Evolutionary conservation across 2,113 vertebrate genomes (phyloP), one percentile per base, ranked within the genome.

Genomic region (Tachycineta bicolor): DNA sequence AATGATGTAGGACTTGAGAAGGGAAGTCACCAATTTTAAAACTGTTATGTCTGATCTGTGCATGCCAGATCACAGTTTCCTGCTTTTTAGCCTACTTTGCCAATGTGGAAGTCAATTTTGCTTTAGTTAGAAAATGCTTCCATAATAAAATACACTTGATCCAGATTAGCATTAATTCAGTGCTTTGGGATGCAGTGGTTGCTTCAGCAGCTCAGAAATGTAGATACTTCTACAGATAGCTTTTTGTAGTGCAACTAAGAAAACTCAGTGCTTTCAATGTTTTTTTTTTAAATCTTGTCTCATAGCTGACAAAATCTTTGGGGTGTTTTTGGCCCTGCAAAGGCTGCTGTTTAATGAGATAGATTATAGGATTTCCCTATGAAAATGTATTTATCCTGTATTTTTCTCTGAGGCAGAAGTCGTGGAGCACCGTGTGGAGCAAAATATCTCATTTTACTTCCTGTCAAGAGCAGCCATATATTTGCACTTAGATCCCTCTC

Each of bases 361-460:
- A 65, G 47, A 68, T 34, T 23, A 9, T 56, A 46, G 68, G 37
- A 87, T 91, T 94, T 89, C 49, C 13, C 59, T 59, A 17, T 59
- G 43, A 81, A 91, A 74, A 76, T 79, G 9, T 67, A 69, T 93
- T 93, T 87, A 59, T 75, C 55, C 44, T 55, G 20, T 5, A 0
- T 87, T 96, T 91, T 94, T 34, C 87, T 94, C 47, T 47, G 64
- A 86, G 83, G 56, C 83, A 79, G 71, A 74, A 93, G 29, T 49
- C 21, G 1, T 69, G 60, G 31, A 81, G 29, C 58, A 46, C 64
- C 64, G 44, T 28, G 8, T 59, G 50, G 63, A 92, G 46, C 31
- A 93, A 88, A 93, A 93, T 68, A 56, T 80, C 55, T 85, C 59
- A 81, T 89, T 92, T 95, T 92, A 71, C 52, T 88, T 80, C 41